Evolutionary conservation across 2,888 invertebrate genomes (phyloP), one percentile per base, ranked within the genome.

Genomic region (Hecatera dysodea): DNA sequence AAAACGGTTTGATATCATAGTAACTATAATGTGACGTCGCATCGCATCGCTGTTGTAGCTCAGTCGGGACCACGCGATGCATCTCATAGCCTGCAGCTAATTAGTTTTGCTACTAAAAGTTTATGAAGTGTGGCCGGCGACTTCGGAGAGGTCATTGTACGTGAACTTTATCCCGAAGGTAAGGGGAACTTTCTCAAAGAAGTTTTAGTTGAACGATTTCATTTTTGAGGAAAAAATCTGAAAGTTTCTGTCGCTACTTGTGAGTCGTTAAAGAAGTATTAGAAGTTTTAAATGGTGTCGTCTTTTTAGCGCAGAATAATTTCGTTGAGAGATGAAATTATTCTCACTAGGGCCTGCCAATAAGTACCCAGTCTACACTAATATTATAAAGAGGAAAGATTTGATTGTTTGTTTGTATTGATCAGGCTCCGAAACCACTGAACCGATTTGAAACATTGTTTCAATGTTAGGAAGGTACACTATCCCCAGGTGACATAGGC

Each of bases 101-200:
- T 80, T 80, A 80, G 48, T 78, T 67, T 50, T n/a, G 59, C 75
- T 22, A 19, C 27, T 55, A n/a, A 60, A 61, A 65, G 50, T 76
- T 75, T 29, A 29, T 67, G 50, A 80, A 80, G 50, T 62, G 39
- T 50, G 60, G 53, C n/a, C 15, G 17, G 22, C 24, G 46, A 22
- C 39, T 17, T 27, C 44, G 19, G 44, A 17, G 22, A 57, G 55
- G 59, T 69, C 60, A 53, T 50, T 56, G 24, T 55, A 67, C 46
- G 12, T 17, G 33, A 36, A 72, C 57, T 46, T 29, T 5, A 52
- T 12, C 29, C 24, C 50, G 12, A 27, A 63, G 67, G 48, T 48
- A 29, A 60, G 19, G 17, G n/a, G 48, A 70, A 64, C 46, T 78
- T 78, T 55, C 17, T 29, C 48, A 36, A 12, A 48, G 42, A 68